Base-by-base conservation (phyloP, 2,113 vertebrate genomes). In the Pholis gunnellus region DNA sequence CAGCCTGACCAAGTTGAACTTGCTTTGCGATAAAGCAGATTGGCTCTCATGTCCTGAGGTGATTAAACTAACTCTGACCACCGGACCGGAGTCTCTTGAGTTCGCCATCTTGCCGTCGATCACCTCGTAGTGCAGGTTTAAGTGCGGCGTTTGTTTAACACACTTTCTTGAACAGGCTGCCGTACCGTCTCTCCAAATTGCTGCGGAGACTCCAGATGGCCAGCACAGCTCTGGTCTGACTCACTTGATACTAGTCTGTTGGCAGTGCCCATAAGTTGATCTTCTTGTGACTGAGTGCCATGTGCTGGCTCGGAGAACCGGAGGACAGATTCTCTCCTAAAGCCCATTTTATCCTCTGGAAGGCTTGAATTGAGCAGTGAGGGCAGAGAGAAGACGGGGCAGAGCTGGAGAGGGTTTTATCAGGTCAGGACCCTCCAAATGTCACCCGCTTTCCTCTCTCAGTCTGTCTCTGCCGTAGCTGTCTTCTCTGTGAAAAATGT, bases 131-230 rank as follows among this genome's bases (percentile, higher is more conserved):
- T 64, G 71, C 20, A 72, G 25, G 31, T 52, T 79, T 7, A 29
- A 5, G 59, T 74, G 59, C 42, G 31, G 18, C 74, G 69, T 87
- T 83, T 66, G 22, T n/a, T 38, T 42, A 78, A 75, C 25, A 0
- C n/a, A 17, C 60, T 63, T 18, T 20, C 56, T 46, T 29, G 6
- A 54, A 5, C 38, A 20, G 40, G 5, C 61, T 22, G 14, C 34
- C 15, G 17, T 9, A n/a, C 59, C 67, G 4, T 67, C 70, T 8
- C 20, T 71, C 40, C 46, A 8, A 27, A 27, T 18, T 18, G 40
- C 75, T 79, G 27, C 68, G n/a, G 34, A 34, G 38, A 6, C 84
- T 80, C 84, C 93, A 93, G 93, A 89, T 93, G 93, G 93, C 69
- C 57, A 0, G 68, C 69, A 29, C 75, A 6, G 61, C 79, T 74